Evolutionary conservation across 1,140 invertebrate genomes (phyloP).

Genomic region (Cecropterus lyciades): DNA sequence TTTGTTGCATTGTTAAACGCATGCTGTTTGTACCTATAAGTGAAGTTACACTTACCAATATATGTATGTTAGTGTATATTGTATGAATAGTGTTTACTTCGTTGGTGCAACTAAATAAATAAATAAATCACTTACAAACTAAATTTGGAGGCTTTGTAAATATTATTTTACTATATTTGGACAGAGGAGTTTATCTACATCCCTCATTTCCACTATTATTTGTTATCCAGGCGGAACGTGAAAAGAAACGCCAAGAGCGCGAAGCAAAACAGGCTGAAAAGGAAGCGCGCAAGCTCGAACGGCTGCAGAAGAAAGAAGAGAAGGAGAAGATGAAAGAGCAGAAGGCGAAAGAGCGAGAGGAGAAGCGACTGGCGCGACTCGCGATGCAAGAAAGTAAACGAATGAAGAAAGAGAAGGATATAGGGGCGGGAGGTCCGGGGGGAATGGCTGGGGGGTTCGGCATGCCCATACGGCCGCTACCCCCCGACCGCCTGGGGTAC

Average conservation of each 20-base stretch:
- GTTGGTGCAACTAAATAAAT: no score
- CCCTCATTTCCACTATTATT: no score
- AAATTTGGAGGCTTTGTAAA: no score
- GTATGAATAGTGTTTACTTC: no score
- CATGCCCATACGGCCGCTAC: slow-evolving; percentile 35
- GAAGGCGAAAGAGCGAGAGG: slow-evolving; percentile 79
- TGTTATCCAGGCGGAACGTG: slow-evolving; percentile 61
- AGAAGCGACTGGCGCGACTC: slow-evolving; percentile 72
- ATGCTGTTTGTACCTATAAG: no score
- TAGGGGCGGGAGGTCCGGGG: slow-evolving; percentile 36
- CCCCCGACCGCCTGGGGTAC: slow-evolving; percentile 33
- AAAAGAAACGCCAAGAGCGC: slow-evolving; percentile 75
- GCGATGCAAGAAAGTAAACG: slow-evolving; percentile 76
- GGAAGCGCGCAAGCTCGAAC: slow-evolving; percentile 85
- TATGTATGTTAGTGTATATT: no score
- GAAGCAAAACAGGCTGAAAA: slow-evolving; percentile 84
- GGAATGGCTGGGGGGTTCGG: slow-evolving; percentile 8
- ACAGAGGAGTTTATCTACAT: no score
- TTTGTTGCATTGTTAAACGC: no score
- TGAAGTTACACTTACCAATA: no score
- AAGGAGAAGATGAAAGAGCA: slow-evolving; percentile 85
- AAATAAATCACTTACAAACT: no score
- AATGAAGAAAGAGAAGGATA: slow-evolving; percentile 65
- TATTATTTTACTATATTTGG: no score
- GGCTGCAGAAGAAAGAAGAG: slow-evolving; percentile 86